phyloP scores from a whole-genome alignment of 2,113 vertebrate species.

The Edolisoma coerulescens region DNA sequence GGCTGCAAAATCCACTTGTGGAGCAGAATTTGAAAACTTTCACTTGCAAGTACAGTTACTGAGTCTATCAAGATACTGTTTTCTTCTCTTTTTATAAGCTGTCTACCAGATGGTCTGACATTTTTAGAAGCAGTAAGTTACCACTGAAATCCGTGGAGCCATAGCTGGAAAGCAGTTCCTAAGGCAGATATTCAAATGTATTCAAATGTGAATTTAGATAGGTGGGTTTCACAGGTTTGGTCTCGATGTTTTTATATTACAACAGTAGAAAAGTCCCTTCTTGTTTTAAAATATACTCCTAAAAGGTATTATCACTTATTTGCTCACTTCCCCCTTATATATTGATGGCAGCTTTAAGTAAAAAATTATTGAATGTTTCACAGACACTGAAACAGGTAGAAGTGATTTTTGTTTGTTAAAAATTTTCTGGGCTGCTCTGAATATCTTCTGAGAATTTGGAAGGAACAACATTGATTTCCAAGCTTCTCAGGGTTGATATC shows the following conservation, averaged over 20 bases:
- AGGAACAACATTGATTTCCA: background rate
- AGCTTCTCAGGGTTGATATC: background rate
- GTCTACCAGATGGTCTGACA: background rate
- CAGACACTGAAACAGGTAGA: background rate
- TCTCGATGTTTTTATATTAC: background rate
- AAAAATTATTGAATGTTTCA: background rate
- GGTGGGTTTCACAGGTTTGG: background rate
- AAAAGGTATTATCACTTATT: background rate
- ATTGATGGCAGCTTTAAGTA: background rate
- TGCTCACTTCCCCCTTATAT: background rate
- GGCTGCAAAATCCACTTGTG: background rate
- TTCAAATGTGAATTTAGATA: background rate
- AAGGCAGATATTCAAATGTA: background rate
- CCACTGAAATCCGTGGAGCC: background rate
- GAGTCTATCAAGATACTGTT: background rate
- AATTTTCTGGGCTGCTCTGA: background rate
- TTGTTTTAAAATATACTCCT: background rate
- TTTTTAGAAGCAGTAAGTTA: slow-evolving; percentile 13
- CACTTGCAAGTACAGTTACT: background rate
- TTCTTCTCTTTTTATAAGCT: background rate
- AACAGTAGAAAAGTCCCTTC: background rate
- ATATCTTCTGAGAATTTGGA: background rate
- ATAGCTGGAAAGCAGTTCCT: background rate
- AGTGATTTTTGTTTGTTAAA: background rate
- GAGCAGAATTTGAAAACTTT: background rate